Evolutionary conservation across 2,113 vertebrate species (phyloP).

Genomic region (Neodontobutis hainanensis): DNA sequence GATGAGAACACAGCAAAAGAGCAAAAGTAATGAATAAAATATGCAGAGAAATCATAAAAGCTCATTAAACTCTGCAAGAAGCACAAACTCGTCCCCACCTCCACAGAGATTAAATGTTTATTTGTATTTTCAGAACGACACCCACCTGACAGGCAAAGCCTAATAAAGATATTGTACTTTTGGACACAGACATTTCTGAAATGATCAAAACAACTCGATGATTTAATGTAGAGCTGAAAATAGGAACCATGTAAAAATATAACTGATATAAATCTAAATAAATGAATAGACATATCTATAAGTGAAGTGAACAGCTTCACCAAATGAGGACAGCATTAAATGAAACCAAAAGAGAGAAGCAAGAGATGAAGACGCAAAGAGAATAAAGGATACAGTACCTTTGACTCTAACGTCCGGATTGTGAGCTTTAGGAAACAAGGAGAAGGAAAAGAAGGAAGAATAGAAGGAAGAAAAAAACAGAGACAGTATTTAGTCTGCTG

Average conservation of each 20-base stretch:
- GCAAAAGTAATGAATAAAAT: background rate
- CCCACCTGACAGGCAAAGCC: background rate
- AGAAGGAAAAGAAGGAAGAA: slow-evolving; percentile 26
- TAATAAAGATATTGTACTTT: slow-evolving; percentile 6
- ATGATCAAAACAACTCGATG: slow-evolving; percentile 8
- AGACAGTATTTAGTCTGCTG: slow-evolving; percentile 71
- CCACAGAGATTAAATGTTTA: slow-evolving; percentile 1
- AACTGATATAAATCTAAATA: background rate
- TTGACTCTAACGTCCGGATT: slow-evolving; percentile 99
- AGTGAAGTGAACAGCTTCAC: slow-evolving; percentile 14
- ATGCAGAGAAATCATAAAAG: background rate
- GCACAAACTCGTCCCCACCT: background rate
- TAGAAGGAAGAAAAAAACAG: slow-evolving; percentile 43
- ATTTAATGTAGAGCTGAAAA: slow-evolving; percentile 19
- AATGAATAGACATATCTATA: background rate
- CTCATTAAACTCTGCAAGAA: background rate
- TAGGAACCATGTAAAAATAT: background rate
- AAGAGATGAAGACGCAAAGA: slow-evolving; percentile 29
- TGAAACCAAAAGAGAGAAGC: slow-evolving; percentile 17
- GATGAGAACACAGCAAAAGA: background rate
- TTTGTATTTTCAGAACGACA: background rate
- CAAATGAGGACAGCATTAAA: background rate
- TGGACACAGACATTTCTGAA: background rate
- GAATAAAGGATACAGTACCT: slow-evolving; percentile 92
- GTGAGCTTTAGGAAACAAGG: slow-evolving; percentile 87